phyloP scores from a whole-genome alignment of 1,140 invertebrate species.

The Adoxophyes honmai region DNA sequence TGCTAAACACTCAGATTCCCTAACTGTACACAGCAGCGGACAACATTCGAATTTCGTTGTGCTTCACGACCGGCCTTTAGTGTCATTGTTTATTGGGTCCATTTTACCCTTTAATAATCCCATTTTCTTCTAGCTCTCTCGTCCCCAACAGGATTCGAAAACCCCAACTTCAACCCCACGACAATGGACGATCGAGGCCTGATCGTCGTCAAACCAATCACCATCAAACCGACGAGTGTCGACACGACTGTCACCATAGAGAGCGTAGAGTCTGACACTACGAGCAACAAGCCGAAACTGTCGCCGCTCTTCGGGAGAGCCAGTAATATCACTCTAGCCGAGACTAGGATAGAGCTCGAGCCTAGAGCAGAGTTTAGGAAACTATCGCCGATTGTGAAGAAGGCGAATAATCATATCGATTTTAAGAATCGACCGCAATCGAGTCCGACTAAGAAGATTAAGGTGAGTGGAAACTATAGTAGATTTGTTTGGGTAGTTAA shows the following conservation, averaged over 20 bases:
- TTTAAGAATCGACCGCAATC: conserved; percentile 61
- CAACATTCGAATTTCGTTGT: no score
- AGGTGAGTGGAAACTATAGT: no score
- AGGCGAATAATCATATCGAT: conserved; percentile 51
- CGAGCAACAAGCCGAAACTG: conserved; percentile 49
- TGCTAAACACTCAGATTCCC: no score
- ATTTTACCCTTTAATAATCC: no score
- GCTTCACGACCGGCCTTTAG: no score
- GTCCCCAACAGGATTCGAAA: conserved; percentile 65
- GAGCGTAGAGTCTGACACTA: conserved; percentile 48
- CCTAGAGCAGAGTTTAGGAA: conserved; percentile 56
- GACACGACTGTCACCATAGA: conserved; percentile 63
- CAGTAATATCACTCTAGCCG: conserved; percentile 35
- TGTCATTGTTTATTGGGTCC: no score
- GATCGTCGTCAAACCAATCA: conserved; percentile 56
- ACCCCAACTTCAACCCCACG: conserved; percentile 51
- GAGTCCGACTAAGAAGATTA: conserved; percentile 50
- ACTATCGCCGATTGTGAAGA: conserved; percentile 54
- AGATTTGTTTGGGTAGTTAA: no score
- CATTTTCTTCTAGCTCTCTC: conserved; percentile 20
- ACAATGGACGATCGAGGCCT: conserved; percentile 40
- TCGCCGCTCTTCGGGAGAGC: conserved; percentile 57
- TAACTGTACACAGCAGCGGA: no score
- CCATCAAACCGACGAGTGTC: conserved; percentile 36
- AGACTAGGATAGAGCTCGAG: conserved; percentile 55